phyloP scores from a whole-genome alignment of 2,888 invertebrate genomes.

The Neoitamus cyanurus region DNA sequence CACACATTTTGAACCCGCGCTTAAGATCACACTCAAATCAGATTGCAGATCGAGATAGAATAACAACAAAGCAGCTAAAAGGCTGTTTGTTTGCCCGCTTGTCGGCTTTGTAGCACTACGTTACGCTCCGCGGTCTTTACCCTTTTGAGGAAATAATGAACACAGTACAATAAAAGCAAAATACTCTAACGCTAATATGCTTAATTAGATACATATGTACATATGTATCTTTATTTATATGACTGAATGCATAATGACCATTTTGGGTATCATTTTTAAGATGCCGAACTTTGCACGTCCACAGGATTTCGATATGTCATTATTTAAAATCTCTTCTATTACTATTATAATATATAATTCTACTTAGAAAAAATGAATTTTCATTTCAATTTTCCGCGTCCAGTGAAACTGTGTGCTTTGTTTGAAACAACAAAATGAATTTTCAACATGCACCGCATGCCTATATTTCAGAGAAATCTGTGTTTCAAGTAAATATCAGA shows the following conservation, averaged over 20 bases:
- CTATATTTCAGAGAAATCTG: conserved; percentile 7
- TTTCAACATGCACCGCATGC: not conserved
- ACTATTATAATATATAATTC: not conserved
- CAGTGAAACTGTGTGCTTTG: not conserved
- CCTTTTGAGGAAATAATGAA: too few species aligned
- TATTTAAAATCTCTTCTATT: not conserved
- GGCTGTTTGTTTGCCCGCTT: too few species aligned
- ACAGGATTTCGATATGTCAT: not conserved
- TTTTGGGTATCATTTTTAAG: too few species aligned
- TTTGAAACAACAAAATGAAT: not conserved
- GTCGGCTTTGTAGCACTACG: too few species aligned
- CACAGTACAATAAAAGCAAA: too few species aligned
- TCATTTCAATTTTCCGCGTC: not conserved
- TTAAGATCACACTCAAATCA: too few species aligned
- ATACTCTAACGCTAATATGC: not conserved
- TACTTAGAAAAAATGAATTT: not conserved
- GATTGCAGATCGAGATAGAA: too few species aligned
- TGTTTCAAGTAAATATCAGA: conserved; percentile 7
- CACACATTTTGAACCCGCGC: too few species aligned
- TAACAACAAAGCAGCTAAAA: too few species aligned
- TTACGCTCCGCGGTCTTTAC: too few species aligned
- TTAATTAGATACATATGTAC: not conserved
- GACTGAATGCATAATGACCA: not conserved
- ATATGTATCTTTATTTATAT: not conserved
- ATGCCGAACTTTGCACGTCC: not conserved